phyloP scores from a whole-genome alignment of 1,140 invertebrate genomes.

The Oedothorax gibbosus region DNA sequence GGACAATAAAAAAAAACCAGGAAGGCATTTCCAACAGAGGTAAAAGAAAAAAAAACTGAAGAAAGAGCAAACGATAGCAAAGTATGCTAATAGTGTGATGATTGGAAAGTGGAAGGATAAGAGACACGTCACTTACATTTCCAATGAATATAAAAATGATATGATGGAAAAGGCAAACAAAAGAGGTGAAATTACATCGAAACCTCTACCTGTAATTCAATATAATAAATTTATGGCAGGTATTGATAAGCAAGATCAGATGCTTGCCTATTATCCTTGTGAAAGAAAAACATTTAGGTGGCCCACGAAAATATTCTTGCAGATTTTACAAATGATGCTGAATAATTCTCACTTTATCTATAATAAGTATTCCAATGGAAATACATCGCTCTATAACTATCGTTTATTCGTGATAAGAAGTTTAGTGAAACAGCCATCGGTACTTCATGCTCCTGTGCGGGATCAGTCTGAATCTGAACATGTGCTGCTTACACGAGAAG shows the following conservation, averaged over 20 bases:
- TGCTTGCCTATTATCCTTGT: conserved; percentile 17
- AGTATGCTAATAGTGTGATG: conserved; percentile 25
- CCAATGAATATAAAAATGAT: conserved; percentile 41
- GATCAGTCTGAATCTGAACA: conserved; percentile 32
- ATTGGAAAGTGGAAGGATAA: conserved; percentile 33
- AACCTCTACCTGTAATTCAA: background rate
- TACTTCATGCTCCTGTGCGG: conserved; percentile 2
- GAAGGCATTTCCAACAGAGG: conserved; percentile 15
- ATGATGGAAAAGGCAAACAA: background rate
- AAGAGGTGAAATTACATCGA: background rate
- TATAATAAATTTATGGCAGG: conserved; percentile 37
- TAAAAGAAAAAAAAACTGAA: conserved; percentile 7
- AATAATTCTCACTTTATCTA: conserved; percentile 5
- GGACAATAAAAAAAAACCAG: conserved; percentile 20
- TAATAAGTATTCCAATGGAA: conserved; percentile 23
- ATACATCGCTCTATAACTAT: conserved; percentile 10
- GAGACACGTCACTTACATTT: conserved; percentile 17
- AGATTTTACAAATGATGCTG: conserved; percentile 11
- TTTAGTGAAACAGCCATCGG: background rate
- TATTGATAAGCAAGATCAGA: conserved; percentile 33
- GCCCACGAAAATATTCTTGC: conserved; percentile 8
- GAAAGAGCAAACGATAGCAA: background rate
- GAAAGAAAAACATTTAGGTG: conserved; percentile 22
- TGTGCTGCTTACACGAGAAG: conserved; percentile 15
- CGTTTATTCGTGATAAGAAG: conserved; percentile 3